Evolutionary conservation across 53 echinoderm and acorn worm genomes (phyloP), one percentile per base, ranked within the genome.

Genomic region (Crossaster papposus): DNA sequence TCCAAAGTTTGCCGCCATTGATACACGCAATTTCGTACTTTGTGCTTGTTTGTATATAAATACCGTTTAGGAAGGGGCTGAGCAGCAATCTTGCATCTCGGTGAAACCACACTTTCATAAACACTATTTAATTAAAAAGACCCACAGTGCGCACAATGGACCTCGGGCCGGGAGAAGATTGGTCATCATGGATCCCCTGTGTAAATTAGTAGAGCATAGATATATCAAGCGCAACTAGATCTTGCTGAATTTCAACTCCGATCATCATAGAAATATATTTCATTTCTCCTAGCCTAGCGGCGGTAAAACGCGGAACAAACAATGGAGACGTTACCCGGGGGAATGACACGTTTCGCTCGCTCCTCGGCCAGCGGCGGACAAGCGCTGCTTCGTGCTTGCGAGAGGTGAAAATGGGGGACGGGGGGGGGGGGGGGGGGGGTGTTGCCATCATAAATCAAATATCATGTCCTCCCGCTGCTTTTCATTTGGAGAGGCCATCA

Each of bases 401-500:
- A 74, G 68, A 17, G 30, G 81, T 33, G 51, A 70, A 68, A 44
- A 83, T 81, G 35, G 64, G 63, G 36, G 64, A 62, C n/a, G n/a
- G n/a, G n/a, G n/a, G n/a, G n/a, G n/a, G n/a, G n/a, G n/a, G n/a
- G n/a, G n/a, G n/a, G n/a, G n/a, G n/a, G n/a, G n/a, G n/a, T n/a
- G 63, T 81, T 81, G 63, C 81, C 80, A 33, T 32, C 85, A 85
- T 54, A 85, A 85, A 85, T 85, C 85, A 85, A 85, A 85, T 85
- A 85, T 80, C 58, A 80, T 79, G 79, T 79, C 79, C 32, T 29
- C 51, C n/a, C 17, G 79, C 28, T 44, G 24, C 79, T 29, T 79
- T 79, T 51, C 29, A 26, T 52, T 30, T 79, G 18, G 81, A 64
- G 35, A 32, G 38, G 36, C 32, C 79, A 53, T 63, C 22, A 63